Conservation (phyloP, 1,140 invertebrate species). For the Drosophila miranda region DNA sequence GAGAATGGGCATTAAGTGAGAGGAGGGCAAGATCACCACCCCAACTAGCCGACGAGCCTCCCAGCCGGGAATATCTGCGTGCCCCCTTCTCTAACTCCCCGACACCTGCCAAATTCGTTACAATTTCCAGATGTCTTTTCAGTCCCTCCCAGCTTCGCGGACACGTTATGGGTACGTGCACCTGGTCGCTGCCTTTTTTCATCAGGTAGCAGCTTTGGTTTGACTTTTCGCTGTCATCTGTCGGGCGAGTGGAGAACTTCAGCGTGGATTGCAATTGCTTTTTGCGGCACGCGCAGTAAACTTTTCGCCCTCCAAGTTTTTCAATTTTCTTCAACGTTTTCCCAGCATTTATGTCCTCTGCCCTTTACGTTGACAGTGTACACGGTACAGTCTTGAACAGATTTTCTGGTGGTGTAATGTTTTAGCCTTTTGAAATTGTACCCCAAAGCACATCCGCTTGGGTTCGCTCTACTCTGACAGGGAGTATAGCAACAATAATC, state of each 20-base stretch:
- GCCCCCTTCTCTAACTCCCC: too few species aligned
- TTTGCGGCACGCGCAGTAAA: conserved; percentile 50
- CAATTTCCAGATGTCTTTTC: not conserved
- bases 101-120: too few species aligned
- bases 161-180: conserved; percentile 23
- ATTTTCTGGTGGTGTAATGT: conserved; percentile 10
- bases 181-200: conserved; percentile 13
- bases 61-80: too few species aligned
- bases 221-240: conserved; percentile 19
- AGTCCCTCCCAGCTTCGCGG: conserved; percentile 3
- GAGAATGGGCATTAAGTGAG: too few species aligned
- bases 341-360: conserved; percentile 53
- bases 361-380: not conserved
- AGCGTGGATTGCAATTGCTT: conserved; percentile 2
- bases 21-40: too few species aligned
- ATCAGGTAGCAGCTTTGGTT: conserved; percentile 12
- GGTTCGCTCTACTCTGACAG: not conserved
- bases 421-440: conserved; percentile 23
- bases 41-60: too few species aligned
- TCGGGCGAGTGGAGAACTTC: not conserved
- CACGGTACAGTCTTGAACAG: conserved; percentile 7
- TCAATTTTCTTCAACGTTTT: conserved; percentile 55
- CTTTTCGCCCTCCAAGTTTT: conserved; percentile 63
- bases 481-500: conserved; percentile 4
- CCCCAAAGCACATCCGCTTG: conserved; percentile 37